Evolutionary conservation across 2,113 vertebrate genomes (phyloP).

Genomic region (Cryptotis parvus): DNA sequence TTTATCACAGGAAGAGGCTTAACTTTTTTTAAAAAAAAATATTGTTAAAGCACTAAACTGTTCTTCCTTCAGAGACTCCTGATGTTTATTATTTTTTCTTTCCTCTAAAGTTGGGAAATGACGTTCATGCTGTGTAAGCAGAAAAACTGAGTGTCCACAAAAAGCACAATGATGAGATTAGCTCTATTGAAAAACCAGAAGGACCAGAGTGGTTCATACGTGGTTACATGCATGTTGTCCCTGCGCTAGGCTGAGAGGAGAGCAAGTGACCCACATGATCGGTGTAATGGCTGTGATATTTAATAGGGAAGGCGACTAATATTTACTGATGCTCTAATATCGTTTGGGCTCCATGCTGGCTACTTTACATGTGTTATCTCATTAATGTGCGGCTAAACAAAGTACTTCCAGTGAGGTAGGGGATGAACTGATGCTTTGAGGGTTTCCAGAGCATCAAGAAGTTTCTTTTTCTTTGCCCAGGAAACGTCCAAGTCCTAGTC

Average conservation of each 20-base stretch:
- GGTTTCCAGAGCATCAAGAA: not conserved
- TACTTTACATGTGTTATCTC: not conserved
- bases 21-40: not conserved
- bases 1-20: not conserved
- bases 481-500: too few relatives aligned
- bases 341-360: conserved; percentile 22
- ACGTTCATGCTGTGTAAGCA: conserved; percentile 57
- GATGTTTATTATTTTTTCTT: conserved; percentile 1
- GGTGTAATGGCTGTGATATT: conserved; percentile 41
- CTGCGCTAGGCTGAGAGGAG: conserved; percentile 48
- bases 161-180: conserved; percentile 58
- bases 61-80: not conserved
- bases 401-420: not conserved
- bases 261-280: not conserved
- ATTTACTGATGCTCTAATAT: conserved; percentile 63
- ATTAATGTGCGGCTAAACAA: not conserved
- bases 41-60: conserved; percentile 19
- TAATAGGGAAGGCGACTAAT: conserved; percentile 61
- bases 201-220: conserved; percentile 52
- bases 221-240: conserved; percentile 61
- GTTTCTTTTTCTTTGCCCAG: not conserved
- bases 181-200: conserved; percentile 67
- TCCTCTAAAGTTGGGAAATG: conserved; percentile 47
- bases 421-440: not conserved
- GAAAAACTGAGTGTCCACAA: conserved; percentile 68